Evolutionary conservation across 2,888 invertebrate genomes (phyloP).

Genomic region (Ophioninae sp.): DNA sequence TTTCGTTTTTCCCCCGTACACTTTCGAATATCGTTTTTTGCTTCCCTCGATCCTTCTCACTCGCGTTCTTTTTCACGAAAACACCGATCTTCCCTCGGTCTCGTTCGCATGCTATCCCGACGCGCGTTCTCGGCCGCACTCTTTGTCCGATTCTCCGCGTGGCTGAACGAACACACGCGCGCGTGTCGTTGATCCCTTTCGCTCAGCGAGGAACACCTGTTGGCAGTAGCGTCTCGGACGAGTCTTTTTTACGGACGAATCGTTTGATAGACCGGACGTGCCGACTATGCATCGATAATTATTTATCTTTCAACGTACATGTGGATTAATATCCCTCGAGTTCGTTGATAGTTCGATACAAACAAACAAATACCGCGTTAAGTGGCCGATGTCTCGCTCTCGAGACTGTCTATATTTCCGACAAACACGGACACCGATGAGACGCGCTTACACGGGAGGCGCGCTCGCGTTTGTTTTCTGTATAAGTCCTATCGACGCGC

Average conservation of each 20-base stretch:
- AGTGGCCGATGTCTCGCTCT: background rate
- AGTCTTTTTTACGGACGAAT: slow-evolving; percentile 33
- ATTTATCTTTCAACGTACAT: slow-evolving; percentile 1
- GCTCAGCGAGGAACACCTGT: slow-evolving; percentile 49
- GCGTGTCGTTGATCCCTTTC: slow-evolving; percentile 52
- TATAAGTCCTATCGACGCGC: slow-evolving; percentile 29
- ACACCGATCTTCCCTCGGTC: slow-evolving; percentile 23
- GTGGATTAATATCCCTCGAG: background rate
- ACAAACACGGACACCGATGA: slow-evolving; percentile 13
- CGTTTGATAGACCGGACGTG: slow-evolving; percentile 14
- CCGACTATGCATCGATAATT: slow-evolving; percentile 22
- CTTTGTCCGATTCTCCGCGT: slow-evolving; percentile 42
- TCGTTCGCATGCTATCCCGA: slow-evolving; percentile 14
- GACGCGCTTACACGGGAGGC: slow-evolving; percentile 38
- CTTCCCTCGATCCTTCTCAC: background rate
- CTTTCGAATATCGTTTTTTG: background rate
- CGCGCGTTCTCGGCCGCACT: slow-evolving; percentile 25
- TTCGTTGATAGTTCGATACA: too few species aligned
- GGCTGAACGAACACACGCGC: slow-evolving; percentile 45
- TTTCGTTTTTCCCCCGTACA: background rate
- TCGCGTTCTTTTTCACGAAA: slow-evolving; percentile 9
- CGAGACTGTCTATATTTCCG: background rate
- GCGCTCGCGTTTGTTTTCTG: slow-evolving; percentile 49
- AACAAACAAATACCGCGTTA: too few species aligned
- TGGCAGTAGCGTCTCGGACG: background rate